phyloP scores from a whole-genome alignment of 1,140 invertebrate species.

The Habropoda laboriosa region DNA sequence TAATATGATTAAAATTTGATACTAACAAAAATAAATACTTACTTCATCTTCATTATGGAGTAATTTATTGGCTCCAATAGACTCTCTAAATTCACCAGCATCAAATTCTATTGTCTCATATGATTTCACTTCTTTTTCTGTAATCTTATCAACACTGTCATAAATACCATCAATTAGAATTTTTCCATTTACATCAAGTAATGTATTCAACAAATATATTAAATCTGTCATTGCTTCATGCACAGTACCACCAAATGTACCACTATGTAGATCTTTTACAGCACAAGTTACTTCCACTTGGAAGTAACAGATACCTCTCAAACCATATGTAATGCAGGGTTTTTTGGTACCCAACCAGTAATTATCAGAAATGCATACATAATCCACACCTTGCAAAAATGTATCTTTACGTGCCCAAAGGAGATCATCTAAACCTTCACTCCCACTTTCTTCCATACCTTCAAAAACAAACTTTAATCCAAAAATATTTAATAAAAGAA shows the following conservation, averaged over 20 bases:
- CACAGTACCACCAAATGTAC: conserved; percentile 95
- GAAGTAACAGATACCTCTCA: conserved; percentile 97
- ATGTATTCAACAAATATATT: conserved; percentile 90
- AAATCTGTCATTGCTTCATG: conserved; percentile 95
- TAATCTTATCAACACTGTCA: conserved; percentile 89
- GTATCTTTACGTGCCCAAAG: conserved; percentile 88
- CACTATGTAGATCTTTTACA: conserved; percentile 96
- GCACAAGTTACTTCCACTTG: conserved; percentile 94
- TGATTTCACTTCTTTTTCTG: conserved; percentile 88
- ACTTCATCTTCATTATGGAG: conserved; percentile 90
- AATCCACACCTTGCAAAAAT: conserved; percentile 94
- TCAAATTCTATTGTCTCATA: conserved; percentile 97
- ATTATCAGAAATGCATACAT: conserved; percentile 99
- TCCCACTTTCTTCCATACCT: conserved; percentile 99
- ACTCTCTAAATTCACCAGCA: conserved; percentile 87
- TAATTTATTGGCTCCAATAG: conserved; percentile 88
- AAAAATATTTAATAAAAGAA: conserved; percentile 34
- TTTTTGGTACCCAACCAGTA: conserved; percentile 99
- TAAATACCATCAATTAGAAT: conserved; percentile 92
- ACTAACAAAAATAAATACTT: conserved; percentile 49
- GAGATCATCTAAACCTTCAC: conserved; percentile 95
- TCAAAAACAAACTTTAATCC: conserved; percentile 93
- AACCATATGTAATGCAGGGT: conserved; percentile 98
- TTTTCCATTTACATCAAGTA: conserved; percentile 92
- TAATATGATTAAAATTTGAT: conserved; percentile 10